Base-by-base conservation (phyloP, 2,113 vertebrate species). In the Podilymbus podiceps region DNA sequence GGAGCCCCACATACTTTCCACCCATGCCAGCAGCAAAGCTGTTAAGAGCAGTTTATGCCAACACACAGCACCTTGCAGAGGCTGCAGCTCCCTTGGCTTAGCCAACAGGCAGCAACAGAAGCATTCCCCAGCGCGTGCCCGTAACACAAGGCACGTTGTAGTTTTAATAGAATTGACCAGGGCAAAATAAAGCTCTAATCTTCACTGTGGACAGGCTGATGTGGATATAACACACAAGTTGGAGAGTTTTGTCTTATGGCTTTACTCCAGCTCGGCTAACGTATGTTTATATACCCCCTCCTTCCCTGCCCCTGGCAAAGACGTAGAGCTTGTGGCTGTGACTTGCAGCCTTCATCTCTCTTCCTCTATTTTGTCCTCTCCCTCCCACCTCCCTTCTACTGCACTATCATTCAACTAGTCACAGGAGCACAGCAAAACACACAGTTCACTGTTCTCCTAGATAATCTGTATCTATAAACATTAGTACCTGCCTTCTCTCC, bases 11-110 rank as follows among this genome's bases (percentile, higher is more conserved):
- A 22, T 9, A 23, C 40, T 56, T 31, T 14, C 30, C 56, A 63
- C 35, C 15, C 38, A 12, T 31, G 49, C 24, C 53, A 93, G 52
- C 40, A 89, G 60, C 49, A 75, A 82, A 77, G 30, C 21, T 38
- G 14, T 46, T 46, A 85, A 55, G 67, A 82, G 15, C 28, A 31
- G n/a, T 42, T 91, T 23, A 23, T 1, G 1, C 31, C 81, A 52
- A 22, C 0, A 1, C 5, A 5, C 1, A 33, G 30, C 50, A 80
- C 15, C 50, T 69, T 0, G 2, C 10, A 58, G n/a, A 63, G 15
- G 71, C 47, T 63, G 75, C 33, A 8, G 38, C 2, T 63, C 38
- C 72, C 38, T 23, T 3, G 1, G n/a, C 46, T 33, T 18, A 38
- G 68, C 68, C 46, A 44, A n/a, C 33, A 30, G 33, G 44, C 44